Base-by-base conservation (phyloP, 2,113 vertebrate species). In the Athene noctua region DNA sequence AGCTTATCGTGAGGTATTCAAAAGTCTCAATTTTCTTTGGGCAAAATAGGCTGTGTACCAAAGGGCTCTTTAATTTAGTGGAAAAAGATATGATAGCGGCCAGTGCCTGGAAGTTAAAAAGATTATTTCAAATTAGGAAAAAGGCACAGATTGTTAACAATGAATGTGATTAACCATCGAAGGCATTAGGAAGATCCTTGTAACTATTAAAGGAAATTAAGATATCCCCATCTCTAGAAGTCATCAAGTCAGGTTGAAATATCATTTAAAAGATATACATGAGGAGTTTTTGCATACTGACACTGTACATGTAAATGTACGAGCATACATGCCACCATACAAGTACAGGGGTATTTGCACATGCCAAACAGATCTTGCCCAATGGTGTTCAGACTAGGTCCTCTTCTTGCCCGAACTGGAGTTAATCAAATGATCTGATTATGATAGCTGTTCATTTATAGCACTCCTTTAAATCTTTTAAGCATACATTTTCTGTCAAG, bases 61-160 rank as follows among this genome's bases (percentile, higher is more conserved):
- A 49, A 16, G 46, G 26, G 40, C 34, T 90, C 58, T 91, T 95
- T 61, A 87, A 81, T 52, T 86, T 84, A 61, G 38, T 87, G 73
- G 58, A 20, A 82, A 79, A 87, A 90, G 65, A 67, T 52, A 63
- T 13, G 80, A 34, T 52, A 79, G 47, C 22, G 83, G 42, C 22
- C 72, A 25, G 21, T 40, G 80, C 30, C 81, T 91, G 70, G 34
- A 80, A 93, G 25, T 79, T 79, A 52, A 84, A 89, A 62, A 84
- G 59, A 47, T 92, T 73, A 74, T 92, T 90, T 96, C 52, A 87
- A 61, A 54, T 90, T 55, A 57, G 49, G 49, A 82, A 27, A 74
- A 79, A 85, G 36, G 70, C 61, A 75, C 38, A 81, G 88, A 61
- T 91, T 81, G 65, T 87, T 87, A 92, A 72, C 52, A 89, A 36